Conservation (phyloP, 2,797 vertebrate species). For the Synaphobranchus kaupii region DNA sequence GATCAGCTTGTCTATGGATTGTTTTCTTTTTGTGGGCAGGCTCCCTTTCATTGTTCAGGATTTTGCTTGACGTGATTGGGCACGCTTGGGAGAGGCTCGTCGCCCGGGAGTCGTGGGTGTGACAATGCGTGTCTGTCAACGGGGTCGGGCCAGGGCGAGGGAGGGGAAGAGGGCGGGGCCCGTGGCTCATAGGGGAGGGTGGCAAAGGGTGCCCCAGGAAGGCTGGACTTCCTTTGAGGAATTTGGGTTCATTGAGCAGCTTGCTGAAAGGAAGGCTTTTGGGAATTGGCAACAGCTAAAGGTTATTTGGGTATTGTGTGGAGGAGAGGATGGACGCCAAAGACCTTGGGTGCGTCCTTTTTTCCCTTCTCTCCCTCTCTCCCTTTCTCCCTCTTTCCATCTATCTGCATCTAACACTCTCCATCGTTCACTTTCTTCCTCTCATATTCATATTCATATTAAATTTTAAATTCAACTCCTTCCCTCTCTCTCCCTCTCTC, state of each 20-base stretch:
- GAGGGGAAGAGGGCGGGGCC: background rate
- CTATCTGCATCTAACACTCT: background rate
- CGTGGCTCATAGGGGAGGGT: background rate
- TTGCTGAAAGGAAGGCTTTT: background rate
- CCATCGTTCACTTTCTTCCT: background rate
- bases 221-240: background rate
- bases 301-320: background rate
- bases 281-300: background rate
- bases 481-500: background rate
- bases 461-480: background rate
- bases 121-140: slow-evolving; percentile 62
- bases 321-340: background rate
- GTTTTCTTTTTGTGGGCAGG: slow-evolving; percentile 59
- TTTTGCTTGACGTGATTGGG: slow-evolving; percentile 48
- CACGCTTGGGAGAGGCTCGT: slow-evolving; percentile 60
- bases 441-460: background rate
- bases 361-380: background rate
- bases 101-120: slow-evolving; percentile 47
- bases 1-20: slow-evolving; percentile 63
- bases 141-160: slow-evolving; percentile 39
- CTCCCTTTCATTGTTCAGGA: slow-evolving; percentile 54
- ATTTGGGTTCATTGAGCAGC: slow-evolving; percentile 26
- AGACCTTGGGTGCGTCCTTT: background rate
- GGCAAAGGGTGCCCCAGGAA: background rate
- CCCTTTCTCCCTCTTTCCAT: background rate